Evolutionary conservation across 2,113 vertebrate species (phyloP).

Genomic region (Zapus hudsonius): DNA sequence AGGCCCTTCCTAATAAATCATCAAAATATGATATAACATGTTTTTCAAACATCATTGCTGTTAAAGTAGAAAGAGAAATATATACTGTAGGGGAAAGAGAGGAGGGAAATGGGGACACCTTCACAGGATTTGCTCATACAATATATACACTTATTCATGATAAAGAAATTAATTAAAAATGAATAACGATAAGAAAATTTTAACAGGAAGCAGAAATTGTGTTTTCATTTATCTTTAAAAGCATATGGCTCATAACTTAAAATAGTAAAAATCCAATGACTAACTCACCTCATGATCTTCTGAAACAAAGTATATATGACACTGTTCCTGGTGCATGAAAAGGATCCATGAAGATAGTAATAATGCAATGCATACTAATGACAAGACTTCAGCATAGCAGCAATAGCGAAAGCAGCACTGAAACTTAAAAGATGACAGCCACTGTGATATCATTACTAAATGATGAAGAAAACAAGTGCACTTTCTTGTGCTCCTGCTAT

Average conservation of each 20-base stretch:
- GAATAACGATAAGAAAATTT: slow-evolving; percentile 19
- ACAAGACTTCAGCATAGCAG: not conserved
- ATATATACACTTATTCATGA: no score
- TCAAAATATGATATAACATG: not conserved
- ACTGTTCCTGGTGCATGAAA: not conserved
- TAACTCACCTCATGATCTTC: not conserved
- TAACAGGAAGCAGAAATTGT: not conserved
- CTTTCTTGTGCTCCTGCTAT: not conserved
- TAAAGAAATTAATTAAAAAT: no score
- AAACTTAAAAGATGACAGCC: not conserved
- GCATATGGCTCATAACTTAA: not conserved
- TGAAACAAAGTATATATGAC: not conserved
- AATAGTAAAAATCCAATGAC: slow-evolving; percentile 19
- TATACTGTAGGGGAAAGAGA: no score
- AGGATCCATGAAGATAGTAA: not conserved
- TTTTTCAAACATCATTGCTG: slow-evolving; percentile 25
- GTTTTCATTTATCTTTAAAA: slow-evolving; percentile 40
- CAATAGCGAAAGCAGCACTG: not conserved
- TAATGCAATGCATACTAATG: not conserved
- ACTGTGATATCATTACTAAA: not conserved
- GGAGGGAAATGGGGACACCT: no score
- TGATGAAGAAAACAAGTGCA: not conserved
- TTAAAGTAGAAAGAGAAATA: not conserved
- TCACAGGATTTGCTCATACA: no score
- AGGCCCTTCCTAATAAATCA: not conserved